These are phyloP conservation scores for Miniopterus natalensis DNA, from an alignment of 2,113 vertebrate species.

Conservation along the genomic window DNA sequence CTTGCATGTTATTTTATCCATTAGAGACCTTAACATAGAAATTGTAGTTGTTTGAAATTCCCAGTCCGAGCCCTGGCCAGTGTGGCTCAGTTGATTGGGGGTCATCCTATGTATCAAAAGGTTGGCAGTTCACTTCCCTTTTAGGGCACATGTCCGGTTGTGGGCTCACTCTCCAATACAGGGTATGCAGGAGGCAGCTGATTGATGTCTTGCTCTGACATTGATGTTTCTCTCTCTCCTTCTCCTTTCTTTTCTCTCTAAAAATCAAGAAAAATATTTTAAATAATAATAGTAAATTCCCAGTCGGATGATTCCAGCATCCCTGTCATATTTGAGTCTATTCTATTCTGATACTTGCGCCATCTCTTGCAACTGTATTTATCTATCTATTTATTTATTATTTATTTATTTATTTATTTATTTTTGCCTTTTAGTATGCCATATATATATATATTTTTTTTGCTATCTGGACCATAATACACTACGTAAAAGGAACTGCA, in stretches of 20 bases:
- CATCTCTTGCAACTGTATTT: not conserved
- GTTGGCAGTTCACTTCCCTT: too few relatives aligned
- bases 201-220: too few relatives aligned
- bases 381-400: too few relatives aligned
- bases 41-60: not conserved
- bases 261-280: too few relatives aligned
- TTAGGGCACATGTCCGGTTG: too few relatives aligned
- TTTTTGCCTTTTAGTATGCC: not conserved
- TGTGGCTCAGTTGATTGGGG: too few relatives aligned
- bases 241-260: too few relatives aligned
- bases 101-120: too few relatives aligned
- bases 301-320: not conserved
- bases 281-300: not conserved
- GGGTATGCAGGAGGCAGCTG: too few relatives aligned
- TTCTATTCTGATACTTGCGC: not conserved
- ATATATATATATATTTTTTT: not conserved
- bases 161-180: too few relatives aligned
- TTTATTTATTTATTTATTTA: not conserved
- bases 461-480: not conserved
- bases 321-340: not conserved
- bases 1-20: not conserved
- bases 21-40: not conserved
- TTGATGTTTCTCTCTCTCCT: too few relatives aligned
- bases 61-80: too few relatives aligned
- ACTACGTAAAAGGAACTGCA: not conserved